These are phyloP conservation scores for Nudaria mundana DNA, from an alignment of 2,888 invertebrate species.

Conservation along the genomic window DNA sequence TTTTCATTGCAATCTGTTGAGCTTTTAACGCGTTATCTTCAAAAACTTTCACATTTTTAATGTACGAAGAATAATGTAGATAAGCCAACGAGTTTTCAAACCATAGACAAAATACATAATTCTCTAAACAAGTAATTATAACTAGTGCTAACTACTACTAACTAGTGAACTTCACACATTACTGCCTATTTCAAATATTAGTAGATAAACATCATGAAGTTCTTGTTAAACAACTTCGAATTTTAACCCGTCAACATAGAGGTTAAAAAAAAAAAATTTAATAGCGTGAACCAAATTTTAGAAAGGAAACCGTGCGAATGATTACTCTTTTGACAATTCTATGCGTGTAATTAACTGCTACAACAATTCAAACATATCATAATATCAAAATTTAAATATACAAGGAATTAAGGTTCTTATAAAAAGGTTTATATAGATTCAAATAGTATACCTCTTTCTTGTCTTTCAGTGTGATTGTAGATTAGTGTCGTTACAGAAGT, in stretches of 20 bases:
- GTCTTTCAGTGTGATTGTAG: slow-evolving; percentile 6
- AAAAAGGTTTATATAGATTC: fast-evolving
- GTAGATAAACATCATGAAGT: slow-evolving; percentile 3
- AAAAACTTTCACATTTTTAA: no score
- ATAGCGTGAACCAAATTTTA: slow-evolving; percentile 23
- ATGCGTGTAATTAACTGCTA: slow-evolving; percentile 42
- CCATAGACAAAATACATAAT: no score
- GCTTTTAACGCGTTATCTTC: no score
- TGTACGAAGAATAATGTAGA: no score
- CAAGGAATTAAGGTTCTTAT: slow-evolving; percentile 9
- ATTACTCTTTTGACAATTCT: slow-evolving; percentile 54
- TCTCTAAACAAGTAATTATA: no score
- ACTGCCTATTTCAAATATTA: no score
- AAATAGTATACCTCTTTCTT: slow-evolving; percentile 1
- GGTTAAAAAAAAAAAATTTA: no score
- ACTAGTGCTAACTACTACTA: no score
- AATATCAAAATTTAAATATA: slow-evolving; percentile 3
- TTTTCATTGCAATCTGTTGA: no score
- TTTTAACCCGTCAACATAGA: slow-evolving; percentile 13
- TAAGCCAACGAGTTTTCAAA: no score
- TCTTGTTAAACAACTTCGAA: slow-evolving; percentile 13
- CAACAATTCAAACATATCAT: slow-evolving; percentile 24
- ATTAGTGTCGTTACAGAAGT: slow-evolving; percentile 29
- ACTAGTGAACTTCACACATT: no score
- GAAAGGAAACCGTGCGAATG: slow-evolving; percentile 59